phyloP scores from a whole-genome alignment of 2,797 vertebrate species.

The Triplophysa bombifrons region DNA sequence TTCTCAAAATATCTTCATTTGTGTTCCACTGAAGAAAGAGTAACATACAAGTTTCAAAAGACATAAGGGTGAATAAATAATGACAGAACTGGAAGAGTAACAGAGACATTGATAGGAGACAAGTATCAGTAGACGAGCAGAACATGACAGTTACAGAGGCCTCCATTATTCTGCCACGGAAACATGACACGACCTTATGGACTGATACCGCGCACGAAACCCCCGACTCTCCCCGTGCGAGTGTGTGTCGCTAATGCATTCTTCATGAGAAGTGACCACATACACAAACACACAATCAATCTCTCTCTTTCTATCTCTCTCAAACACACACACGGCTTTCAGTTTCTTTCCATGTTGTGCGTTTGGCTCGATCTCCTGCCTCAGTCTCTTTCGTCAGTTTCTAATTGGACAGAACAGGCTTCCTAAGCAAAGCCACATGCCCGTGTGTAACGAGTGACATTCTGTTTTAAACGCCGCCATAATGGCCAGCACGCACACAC shows the following conservation, averaged over 20 bases:
- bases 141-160: constrained; percentile 89
- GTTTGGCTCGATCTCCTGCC: constrained; percentile 39
- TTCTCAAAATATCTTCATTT: too few relatives aligned
- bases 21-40: too few relatives aligned
- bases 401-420: constrained; percentile 57
- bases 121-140: constrained; percentile 81
- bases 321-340: constrained; percentile 9
- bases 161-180: constrained; percentile 81
- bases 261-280: constrained; percentile 50
- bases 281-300: constrained; percentile 40
- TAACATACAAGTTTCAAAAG: too few relatives aligned
- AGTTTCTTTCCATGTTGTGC: constrained; percentile 48
- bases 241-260: constrained; percentile 37
- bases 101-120: constrained; percentile 81
- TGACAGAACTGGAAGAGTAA: constrained; percentile 70
- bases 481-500: constrained; percentile 70
- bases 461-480: constrained; percentile 73
- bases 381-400: constrained; percentile 48
- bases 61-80: too few relatives aligned
- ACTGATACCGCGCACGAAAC: not conserved
- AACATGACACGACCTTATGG: constrained; percentile 32
- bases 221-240: not conserved
- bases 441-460: constrained; percentile 75
- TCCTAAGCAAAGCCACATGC: constrained; percentile 79
- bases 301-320: constrained; percentile 13